phyloP scores from a whole-genome alignment of 2,797 vertebrate genomes.

The Notolepis coatsorum region DNA sequence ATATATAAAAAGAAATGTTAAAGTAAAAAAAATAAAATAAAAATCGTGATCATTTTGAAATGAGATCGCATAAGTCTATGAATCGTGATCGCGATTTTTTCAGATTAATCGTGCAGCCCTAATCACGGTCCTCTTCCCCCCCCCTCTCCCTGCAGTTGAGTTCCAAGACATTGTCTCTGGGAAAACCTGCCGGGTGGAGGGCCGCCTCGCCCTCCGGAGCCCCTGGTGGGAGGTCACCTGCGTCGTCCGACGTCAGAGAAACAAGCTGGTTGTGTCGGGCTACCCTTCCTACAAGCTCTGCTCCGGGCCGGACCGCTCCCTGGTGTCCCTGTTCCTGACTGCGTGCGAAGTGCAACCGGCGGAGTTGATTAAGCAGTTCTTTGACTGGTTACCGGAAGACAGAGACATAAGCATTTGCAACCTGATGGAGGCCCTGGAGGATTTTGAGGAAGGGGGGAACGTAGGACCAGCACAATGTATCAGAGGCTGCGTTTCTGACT shows the following conservation, averaged over 20 bases:
- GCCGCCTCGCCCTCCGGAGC: slow-evolving; percentile 77
- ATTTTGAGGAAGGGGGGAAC: slow-evolving; percentile 56
- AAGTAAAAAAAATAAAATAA: background rate
- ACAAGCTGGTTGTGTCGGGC: slow-evolving; percentile 56
- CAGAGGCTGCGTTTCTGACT: slow-evolving; percentile 4
- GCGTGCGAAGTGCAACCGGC: slow-evolving; percentile 48
- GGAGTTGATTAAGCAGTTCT: slow-evolving; percentile 52
- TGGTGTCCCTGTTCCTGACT: slow-evolving; percentile 80
- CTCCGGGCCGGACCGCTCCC: slow-evolving; percentile 42
- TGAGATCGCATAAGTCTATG: background rate
- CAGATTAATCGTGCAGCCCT: too few relatives aligned
- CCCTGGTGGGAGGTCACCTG: slow-evolving; percentile 86
- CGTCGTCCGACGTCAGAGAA: slow-evolving; percentile 28
- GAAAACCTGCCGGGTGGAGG: slow-evolving; percentile 61
- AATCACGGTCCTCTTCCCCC: too few relatives aligned
- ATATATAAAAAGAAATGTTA: background rate
- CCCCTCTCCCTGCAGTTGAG: slow-evolving; percentile 68
- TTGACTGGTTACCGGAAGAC: slow-evolving; percentile 64
- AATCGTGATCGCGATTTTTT: too few relatives aligned
- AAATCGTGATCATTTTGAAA: background rate
- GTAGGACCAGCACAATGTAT: slow-evolving; percentile 1
- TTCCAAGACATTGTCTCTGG: slow-evolving; percentile 65
- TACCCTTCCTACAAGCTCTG: slow-evolving; percentile 80
- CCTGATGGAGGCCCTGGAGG: slow-evolving; percentile 63
- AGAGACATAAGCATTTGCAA: slow-evolving; percentile 68